Evolutionary conservation across 2,113 vertebrate genomes (phyloP).

Genomic region (Acanthisitta chloris): DNA sequence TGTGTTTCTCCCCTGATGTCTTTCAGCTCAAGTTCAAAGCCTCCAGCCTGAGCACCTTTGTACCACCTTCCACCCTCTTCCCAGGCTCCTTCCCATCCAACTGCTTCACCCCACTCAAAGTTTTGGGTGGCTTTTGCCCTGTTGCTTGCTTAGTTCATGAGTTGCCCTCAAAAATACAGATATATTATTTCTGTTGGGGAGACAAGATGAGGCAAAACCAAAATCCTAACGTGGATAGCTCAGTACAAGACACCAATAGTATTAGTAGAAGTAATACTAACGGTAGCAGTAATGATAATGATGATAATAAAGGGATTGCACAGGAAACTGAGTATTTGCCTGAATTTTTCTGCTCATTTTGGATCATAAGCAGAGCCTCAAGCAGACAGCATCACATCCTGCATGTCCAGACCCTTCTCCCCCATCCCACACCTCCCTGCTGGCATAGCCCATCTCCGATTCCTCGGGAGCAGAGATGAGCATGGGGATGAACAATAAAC

Average conservation of each 20-base stretch:
- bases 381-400: neutral
- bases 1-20: neutral
- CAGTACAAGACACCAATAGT: neutral
- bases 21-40: neutral
- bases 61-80: neutral
- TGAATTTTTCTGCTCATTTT: neutral
- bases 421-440: fast-evolving
- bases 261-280: neutral
- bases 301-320: neutral
- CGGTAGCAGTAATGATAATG: neutral
- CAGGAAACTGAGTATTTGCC: neutral
- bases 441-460: neutral
- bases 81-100: neutral
- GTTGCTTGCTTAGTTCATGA: neutral
- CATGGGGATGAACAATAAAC: neutral
- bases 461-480: neutral
- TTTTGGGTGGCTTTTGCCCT: neutral
- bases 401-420: neutral
- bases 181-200: neutral
- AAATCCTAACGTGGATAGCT: neutral
- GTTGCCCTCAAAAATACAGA: neutral
- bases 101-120: neutral
- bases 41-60: neutral
- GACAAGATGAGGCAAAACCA: neutral
- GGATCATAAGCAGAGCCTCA: fast-evolving